A percentile compares a stretch with the other conserved stretches of the same genome.
Conservation (phyloP, 2,113 vertebrate species). For the Cyprinodon brontotheroides region DNA sequence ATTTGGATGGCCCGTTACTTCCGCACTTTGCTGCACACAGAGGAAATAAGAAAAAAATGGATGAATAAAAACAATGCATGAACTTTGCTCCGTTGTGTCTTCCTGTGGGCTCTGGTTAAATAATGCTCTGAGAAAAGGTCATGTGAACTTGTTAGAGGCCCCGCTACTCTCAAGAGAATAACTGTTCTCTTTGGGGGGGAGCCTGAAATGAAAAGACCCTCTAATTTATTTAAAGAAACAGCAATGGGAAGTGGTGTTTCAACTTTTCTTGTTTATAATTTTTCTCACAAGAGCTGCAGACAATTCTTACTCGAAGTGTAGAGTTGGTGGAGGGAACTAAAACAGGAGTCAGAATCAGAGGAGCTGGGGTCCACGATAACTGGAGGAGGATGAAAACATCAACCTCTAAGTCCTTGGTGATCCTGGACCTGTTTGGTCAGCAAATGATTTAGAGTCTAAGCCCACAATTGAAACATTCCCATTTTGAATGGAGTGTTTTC, state of each 20-base stretch:
- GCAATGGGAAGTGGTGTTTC: slow-evolving; percentile 62
- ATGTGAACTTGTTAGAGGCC: slow-evolving; percentile 58
- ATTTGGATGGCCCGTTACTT: slow-evolving; percentile 61
- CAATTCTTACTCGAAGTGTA: slow-evolving; percentile 64
- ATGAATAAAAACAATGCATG: slow-evolving; percentile 42
- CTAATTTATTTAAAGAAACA: slow-evolving; percentile 73
- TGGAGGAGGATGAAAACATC: slow-evolving; percentile 53
- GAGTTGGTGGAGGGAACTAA: slow-evolving; percentile 50
- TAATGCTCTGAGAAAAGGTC: slow-evolving; percentile 44
- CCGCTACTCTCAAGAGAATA: slow-evolving; percentile 53
- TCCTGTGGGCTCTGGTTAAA: slow-evolving; percentile 45
- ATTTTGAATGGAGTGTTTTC: slow-evolving; percentile 54
- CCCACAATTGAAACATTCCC: slow-evolving; percentile 14
- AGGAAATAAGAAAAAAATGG: slow-evolving; percentile 47
- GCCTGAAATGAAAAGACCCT: slow-evolving; percentile 50
- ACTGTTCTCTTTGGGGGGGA: slow-evolving; percentile 40
- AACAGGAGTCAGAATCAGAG: slow-evolving; percentile 58
- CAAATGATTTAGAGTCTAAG: slow-evolving; percentile 24
- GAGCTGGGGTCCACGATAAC: slow-evolving; percentile 43
- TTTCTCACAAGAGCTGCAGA: slow-evolving; percentile 59
- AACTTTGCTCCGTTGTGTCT: slow-evolving; percentile 45
- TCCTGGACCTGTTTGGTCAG: slow-evolving; percentile 15
- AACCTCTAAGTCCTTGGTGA: slow-evolving; percentile 60
- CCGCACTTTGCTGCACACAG: slow-evolving; percentile 53
- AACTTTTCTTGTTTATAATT: slow-evolving; percentile 71